Base-by-base conservation (phyloP, 1,140 invertebrate species). In the Odontomachus brunneus region DNA sequence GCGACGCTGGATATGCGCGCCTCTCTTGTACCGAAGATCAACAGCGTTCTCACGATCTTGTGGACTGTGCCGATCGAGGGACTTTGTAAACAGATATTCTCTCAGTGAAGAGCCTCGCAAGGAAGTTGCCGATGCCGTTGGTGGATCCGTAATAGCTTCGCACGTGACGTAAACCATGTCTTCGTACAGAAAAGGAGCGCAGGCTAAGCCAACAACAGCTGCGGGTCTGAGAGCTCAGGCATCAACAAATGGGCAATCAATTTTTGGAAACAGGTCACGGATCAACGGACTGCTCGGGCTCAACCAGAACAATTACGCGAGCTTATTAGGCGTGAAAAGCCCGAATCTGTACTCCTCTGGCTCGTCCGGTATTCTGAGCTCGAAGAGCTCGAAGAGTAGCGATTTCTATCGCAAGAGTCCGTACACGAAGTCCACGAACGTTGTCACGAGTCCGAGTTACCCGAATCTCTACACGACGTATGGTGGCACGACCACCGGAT, bases 401-500 rank as follows among this genome's bases (percentile, higher is more conserved):
- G 91, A 89, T 5, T 84, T 91, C 5, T 94, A 91, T 60, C 83
- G 90, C 14, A 92, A 92, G 69, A 91, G 85, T 89, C 85, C 91
- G 14, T 93, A 93, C 48, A 91, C 92, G 0, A 93, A 92, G 38
- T 93, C 92, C 29, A 33, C 29, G 29, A 33, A 33, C 29, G 29
- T 3, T 5, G 83, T 89, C 1, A 84, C 90, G 1, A 93, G 94
- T 88, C 91, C 95, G 74, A 95, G 94, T 87, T 95, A 95, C 83
- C 91, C 88, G 60, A 91, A 89, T 83, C 89, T 91, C 0, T 93
- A 91, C 66, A 93, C 94, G 0, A 95, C 95, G 5, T 96, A 96
- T 73, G 96, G 96, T 5, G 96, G 95, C 24, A 96, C 95, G 0
- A 90, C 95, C 69, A 96, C 96, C 0, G 95, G 95, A 26, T 96